phyloP scores from a whole-genome alignment of 1,140 invertebrate genomes.

The Drosophila tristis region DNA sequence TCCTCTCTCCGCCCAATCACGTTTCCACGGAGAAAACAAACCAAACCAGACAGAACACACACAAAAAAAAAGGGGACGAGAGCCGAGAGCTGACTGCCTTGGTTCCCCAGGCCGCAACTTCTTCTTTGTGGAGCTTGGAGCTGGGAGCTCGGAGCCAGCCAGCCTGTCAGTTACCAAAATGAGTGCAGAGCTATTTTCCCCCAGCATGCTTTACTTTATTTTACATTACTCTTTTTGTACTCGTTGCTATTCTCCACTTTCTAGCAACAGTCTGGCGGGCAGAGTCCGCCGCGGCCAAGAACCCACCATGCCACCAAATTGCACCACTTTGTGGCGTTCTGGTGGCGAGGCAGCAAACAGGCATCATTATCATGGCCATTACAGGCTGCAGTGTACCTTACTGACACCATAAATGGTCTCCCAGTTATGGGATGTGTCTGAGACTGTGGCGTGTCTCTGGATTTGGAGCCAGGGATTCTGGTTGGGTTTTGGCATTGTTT shows the following conservation, averaged over 20 bases:
- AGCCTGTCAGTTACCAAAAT: constrained; percentile 75
- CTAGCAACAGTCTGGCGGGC: constrained; percentile 56
- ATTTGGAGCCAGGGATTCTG: constrained; percentile 21
- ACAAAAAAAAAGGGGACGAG: constrained; percentile 53
- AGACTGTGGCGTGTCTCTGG: neutral
- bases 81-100: constrained; percentile 21
- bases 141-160: too few relatives aligned
- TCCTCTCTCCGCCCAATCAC: constrained; percentile 39
- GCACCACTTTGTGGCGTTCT: constrained; percentile 75
- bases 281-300: constrained; percentile 39
- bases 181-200: constrained; percentile 75
- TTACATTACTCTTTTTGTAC: constrained; percentile 30
- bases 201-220: constrained; percentile 67
- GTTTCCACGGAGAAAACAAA: constrained; percentile 65
- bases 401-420: constrained; percentile 76
- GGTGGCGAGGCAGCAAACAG: constrained; percentile 51
- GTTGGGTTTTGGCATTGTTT: neutral
- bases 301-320: constrained; percentile 47
- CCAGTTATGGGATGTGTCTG: constrained; percentile 1
- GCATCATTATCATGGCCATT: constrained; percentile 73
- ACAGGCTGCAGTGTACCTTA: constrained; percentile 78
- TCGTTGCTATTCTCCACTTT: constrained; percentile 62
- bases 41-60: constrained; percentile 56
- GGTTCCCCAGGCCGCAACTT: constrained; percentile 4
- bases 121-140: too few relatives aligned